Conservation (phyloP, 2,797 vertebrate species). For the Micromesistius poutassou region DNA sequence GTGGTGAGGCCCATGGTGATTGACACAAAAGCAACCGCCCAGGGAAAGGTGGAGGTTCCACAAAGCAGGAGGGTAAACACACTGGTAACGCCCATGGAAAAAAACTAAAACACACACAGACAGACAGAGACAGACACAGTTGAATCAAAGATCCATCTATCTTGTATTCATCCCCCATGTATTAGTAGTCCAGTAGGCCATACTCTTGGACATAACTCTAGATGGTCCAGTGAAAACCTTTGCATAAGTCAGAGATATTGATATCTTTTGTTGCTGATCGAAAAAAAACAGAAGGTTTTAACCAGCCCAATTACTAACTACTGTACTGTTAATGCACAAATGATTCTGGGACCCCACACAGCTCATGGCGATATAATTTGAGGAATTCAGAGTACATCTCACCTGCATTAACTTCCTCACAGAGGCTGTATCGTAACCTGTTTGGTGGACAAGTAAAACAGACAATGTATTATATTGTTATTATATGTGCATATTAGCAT, state of each 20-base stretch:
- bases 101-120: slow-evolving; percentile 69
- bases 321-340: background rate
- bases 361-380: background rate
- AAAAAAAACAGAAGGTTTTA: background rate
- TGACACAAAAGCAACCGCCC: slow-evolving; percentile 85
- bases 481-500: background rate
- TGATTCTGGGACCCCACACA: background rate
- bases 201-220: too few relatives aligned
- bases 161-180: background rate
- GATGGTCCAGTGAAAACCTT: background rate
- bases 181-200: background rate
- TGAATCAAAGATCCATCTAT: background rate
- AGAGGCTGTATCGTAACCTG: slow-evolving; percentile 85
- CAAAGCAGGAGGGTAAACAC: slow-evolving; percentile 88
- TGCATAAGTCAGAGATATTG: background rate
- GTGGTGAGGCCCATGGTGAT: slow-evolving; percentile 88
- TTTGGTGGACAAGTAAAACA: slow-evolving; percentile 2
- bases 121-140: background rate
- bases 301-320: background rate
- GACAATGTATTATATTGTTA: background rate
- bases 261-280: background rate
- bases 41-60: slow-evolving; percentile 82
- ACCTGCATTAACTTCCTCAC: slow-evolving; percentile 98
- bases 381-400: slow-evolving; percentile 24
- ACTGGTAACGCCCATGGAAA: slow-evolving; percentile 89